Base-by-base conservation (phyloP, 2,113 vertebrate species). In the Callospermophilus lateralis region DNA sequence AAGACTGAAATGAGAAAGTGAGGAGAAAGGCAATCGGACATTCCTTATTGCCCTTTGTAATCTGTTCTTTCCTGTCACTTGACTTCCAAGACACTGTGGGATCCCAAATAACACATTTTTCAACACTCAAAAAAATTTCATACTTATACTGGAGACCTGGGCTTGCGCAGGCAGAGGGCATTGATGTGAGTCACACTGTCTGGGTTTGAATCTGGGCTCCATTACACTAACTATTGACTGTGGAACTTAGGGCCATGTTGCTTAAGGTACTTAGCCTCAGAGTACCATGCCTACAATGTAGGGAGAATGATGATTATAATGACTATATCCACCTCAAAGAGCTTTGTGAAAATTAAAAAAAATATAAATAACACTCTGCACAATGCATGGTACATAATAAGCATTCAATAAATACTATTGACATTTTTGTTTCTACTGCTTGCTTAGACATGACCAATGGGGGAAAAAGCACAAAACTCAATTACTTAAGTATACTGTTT, bases 391-490 rank as follows among this genome's bases (percentile, higher is more conserved):
- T 26, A 77, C 15, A 9, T 34, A 42, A n/a, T 42, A 79, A 79
- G 22, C 70, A 72, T 58, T 73, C 68, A 79, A 30, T 48, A 90
- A 81, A 81, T 58, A 55, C 6, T 81, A 45, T 13, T 63, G n/a
- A 45, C 68, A 48, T 55, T 81, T 94, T 55, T 92, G 11, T 48
- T 68, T 67, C 8, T 45, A 17, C 42, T 93, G 39, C 37, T 78
- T 84, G 77, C 32, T 74, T 78, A 77, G 63, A 92, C 88, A 84
- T 42, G 77, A 65, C 58, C 48, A n/a, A 45, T 90, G 63, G 11
- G 55, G 85, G 92, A 83, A 77, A 53, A 81, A 78, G 34, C 39
- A 89, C 34, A 80, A 51, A 90, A 94, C 42, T 89, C 32, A 93
- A 83, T 72, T 58, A 93, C 32, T 73, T 45, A 30, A 89, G 17